Percentiles rank a stretch among this genome's conserved stretches.
phyloP scores from a whole-genome alignment of 2,113 vertebrate species.

The Monopterus albus region DNA sequence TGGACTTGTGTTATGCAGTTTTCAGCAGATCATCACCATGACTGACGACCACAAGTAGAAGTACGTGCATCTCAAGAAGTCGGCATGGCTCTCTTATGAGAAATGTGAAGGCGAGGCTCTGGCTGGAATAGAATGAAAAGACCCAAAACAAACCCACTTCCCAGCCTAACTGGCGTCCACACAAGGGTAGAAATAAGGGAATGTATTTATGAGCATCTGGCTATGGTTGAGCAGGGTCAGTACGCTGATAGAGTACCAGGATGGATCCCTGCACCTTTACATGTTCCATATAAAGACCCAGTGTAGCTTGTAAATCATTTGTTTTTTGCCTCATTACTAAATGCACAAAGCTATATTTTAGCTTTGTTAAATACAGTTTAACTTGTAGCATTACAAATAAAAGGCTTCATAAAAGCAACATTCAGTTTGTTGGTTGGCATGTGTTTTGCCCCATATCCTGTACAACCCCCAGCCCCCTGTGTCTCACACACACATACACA shows the following conservation, averaged over 20 bases:
- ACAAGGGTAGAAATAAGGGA: conserved; percentile 79
- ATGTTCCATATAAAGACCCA: conserved; percentile 23
- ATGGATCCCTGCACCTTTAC: conserved; percentile 33
- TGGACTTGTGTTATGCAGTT: conserved; percentile 71
- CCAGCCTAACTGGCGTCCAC: conserved; percentile 74
- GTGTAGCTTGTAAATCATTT: conserved; percentile 2
- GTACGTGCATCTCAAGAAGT: conserved; percentile 79
- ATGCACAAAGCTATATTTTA: conserved; percentile 16
- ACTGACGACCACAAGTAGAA: conserved; percentile 76
- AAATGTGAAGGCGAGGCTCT: conserved; percentile 66
- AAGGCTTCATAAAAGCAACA: conserved; percentile 20
- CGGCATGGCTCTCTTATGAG: conserved; percentile 74
- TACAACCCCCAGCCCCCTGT: not conserved
- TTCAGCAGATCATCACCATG: conserved; percentile 80
- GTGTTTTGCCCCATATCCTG: conserved; percentile 27
- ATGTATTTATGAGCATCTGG: conserved; percentile 81
- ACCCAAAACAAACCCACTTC: conserved; percentile 84
- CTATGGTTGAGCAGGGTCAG: conserved; percentile 68
- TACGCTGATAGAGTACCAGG: conserved; percentile 67
- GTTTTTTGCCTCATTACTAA: not conserved
- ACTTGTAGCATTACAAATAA: conserved; percentile 15
- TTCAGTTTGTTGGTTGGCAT: conserved; percentile 11
- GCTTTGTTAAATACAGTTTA: conserved; percentile 13
- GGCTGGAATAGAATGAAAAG: conserved; percentile 73
- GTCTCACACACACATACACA: not conserved